Evolutionary conservation across 2,797 vertebrate genomes (phyloP).

Genomic region (Labroides dimidiatus): DNA sequence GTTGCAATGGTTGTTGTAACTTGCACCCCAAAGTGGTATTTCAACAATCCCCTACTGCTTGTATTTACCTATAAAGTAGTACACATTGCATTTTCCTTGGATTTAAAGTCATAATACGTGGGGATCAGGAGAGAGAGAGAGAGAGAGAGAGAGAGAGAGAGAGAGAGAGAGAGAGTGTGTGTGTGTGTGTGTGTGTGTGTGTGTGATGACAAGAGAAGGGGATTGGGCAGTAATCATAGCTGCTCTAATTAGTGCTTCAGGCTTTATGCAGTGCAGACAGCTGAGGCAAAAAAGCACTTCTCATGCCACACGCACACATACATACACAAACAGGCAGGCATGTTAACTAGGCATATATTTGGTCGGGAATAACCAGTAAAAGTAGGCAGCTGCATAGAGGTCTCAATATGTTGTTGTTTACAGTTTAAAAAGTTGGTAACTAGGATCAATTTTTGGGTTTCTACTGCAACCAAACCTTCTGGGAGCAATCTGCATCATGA

Average conservation of each 20-base stretch:
- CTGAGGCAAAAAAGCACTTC: slow-evolving; percentile 37
- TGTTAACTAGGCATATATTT: background rate
- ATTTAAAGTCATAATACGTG: too few relatives aligned
- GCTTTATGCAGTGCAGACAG: slow-evolving; percentile 40
- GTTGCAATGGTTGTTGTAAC: too few relatives aligned
- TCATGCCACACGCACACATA: background rate
- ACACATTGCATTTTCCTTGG: too few relatives aligned
- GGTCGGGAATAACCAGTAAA: slow-evolving; percentile 11
- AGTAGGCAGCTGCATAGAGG: background rate
- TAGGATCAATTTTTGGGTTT: slow-evolving; percentile 13
- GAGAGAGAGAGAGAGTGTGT: too few relatives aligned
- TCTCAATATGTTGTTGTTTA: background rate
- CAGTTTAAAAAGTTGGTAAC: background rate
- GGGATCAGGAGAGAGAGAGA: too few relatives aligned
- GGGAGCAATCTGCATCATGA: background rate
- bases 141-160: too few relatives aligned
- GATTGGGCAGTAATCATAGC: slow-evolving; percentile 57
- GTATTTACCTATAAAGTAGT: too few relatives aligned
- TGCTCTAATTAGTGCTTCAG: slow-evolving; percentile 65
- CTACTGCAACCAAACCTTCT: slow-evolving; percentile 3
- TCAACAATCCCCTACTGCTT: too few relatives aligned
- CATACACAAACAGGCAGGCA: background rate
- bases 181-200: background rate
- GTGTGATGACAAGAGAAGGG: slow-evolving; percentile 48
- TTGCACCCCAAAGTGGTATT: too few relatives aligned